Base-by-base conservation (phyloP, 2,888 invertebrate genomes). In the Idaea dimidiata region DNA sequence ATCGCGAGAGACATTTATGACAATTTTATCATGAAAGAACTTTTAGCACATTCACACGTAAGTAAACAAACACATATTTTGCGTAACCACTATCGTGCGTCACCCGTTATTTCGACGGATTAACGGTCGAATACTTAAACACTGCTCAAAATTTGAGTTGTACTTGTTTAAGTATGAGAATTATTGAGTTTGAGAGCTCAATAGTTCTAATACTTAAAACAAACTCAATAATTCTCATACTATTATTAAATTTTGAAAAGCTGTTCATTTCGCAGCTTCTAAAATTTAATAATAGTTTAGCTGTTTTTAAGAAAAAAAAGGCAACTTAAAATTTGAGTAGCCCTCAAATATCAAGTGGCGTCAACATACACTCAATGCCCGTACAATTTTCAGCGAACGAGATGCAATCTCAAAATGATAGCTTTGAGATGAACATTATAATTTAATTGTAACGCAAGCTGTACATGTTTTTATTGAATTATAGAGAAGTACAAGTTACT, bases 21-120 rank as follows among this genome's bases (percentile, higher is more conserved):
- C 93, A 99, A 98, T 94, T 99, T 98, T 94, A 99, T 99, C 87
- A 99, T 99, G 99, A 99, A 99, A 91, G 99, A 99, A 94, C 95
- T 99, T 88, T 94, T 99, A 88, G 97, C 99, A 75, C 98, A 99
- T 93, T 96, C 99, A 80, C 99, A 99, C 94, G 99, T 99, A 94
- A 97, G 97, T 95, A 79, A 70, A 63, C 6, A 17, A 24, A 24
- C 24, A 24, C 24, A 60, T 59, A 59, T 59, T 60, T 54, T 16
- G 32, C 18, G 31, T 17, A 17, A 53, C 18, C 17, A 57, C 33
- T 16, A 3, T 43, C 5, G 14, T 43, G 14, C n/a, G n/a, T n/a
- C n/a, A n/a, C n/a, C n/a, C n/a, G n/a, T n/a, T n/a, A n/a, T n/a
- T n/a, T n/a, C n/a, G n/a, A n/a, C n/a, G n/a, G n/a, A n/a, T n/a